Conservation (phyloP, 2,113 vertebrate genomes). For the Spea multiplicata region DNA sequence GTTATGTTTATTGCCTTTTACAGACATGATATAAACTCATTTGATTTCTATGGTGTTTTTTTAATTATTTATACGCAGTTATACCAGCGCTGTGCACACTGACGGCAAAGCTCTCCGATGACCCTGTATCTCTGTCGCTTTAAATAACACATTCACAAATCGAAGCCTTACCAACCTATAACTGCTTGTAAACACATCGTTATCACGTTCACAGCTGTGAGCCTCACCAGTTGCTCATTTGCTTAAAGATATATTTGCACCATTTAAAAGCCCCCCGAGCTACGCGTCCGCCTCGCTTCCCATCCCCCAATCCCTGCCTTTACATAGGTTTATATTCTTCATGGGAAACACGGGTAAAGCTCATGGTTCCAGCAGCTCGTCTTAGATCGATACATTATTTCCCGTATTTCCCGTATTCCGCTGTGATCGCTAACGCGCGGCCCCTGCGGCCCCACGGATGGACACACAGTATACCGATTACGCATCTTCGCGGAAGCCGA, state of each 20-base stretch:
- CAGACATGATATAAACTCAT: not conserved
- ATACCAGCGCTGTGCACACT: too few relatives aligned
- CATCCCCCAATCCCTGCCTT: not conserved
- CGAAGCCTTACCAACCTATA: not conserved
- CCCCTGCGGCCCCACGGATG: not conserved
- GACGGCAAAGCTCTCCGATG: not conserved
- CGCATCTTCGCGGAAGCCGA: not conserved
- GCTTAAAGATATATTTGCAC: not conserved
- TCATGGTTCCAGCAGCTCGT: not conserved
- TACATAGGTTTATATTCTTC: not conserved
- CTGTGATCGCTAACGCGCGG: not conserved
- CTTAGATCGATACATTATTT: not conserved
- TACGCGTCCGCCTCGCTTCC: not conserved
- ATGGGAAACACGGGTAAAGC: not conserved
- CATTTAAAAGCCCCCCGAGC: not conserved
- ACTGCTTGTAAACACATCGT: not conserved
- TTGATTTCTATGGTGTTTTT: constrained; percentile 16
- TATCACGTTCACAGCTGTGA: not conserved
- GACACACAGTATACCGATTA: not conserved
- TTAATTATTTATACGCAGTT: too few relatives aligned
- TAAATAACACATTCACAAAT: not conserved
- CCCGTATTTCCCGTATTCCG: not conserved
- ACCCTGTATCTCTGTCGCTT: too few relatives aligned
- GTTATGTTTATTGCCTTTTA: not conserved
- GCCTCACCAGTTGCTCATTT: not conserved